phyloP scores from a whole-genome alignment of 2,113 vertebrate species.

The Mystacornis crossleyi region DNA sequence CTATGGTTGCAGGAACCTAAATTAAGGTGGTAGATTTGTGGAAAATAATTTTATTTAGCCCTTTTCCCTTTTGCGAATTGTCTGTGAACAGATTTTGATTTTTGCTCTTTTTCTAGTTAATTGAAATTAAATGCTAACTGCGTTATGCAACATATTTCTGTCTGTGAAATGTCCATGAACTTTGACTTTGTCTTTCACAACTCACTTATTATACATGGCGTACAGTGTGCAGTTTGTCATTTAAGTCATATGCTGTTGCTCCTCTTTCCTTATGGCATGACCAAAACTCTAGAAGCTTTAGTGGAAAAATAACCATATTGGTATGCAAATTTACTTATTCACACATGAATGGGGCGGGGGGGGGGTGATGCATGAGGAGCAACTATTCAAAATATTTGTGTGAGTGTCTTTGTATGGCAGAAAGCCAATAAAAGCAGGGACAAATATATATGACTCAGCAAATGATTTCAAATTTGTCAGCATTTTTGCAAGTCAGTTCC shows the following conservation, averaged over 20 bases:
- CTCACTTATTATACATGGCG: slow-evolving; percentile 63
- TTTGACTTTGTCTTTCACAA: slow-evolving; percentile 70
- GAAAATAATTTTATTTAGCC: slow-evolving; percentile 8
- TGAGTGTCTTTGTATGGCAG: slow-evolving; percentile 52
- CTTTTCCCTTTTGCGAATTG: slow-evolving; percentile 50
- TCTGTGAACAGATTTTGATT: slow-evolving; percentile 68
- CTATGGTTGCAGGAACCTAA: background rate
- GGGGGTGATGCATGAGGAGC: slow-evolving; percentile 22
- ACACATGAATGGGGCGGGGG: slow-evolving; percentile 42
- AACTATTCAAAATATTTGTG: slow-evolving; percentile 67
- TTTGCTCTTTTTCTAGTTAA: slow-evolving; percentile 69
- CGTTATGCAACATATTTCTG: slow-evolving; percentile 67
- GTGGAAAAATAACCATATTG: slow-evolving; percentile 70
- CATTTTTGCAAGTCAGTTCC: slow-evolving; percentile 13
- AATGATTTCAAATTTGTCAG: slow-evolving; percentile 54
- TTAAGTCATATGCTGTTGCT: slow-evolving; percentile 72
- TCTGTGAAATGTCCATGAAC: slow-evolving; percentile 65
- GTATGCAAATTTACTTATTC: slow-evolving; percentile 70
- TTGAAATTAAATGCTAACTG: slow-evolving; percentile 64
- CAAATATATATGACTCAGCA: slow-evolving; percentile 64
- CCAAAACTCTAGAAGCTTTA: slow-evolving; percentile 71
- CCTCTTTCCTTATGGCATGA: slow-evolving; percentile 70
- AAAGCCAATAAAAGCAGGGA: slow-evolving; percentile 57
- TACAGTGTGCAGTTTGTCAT: slow-evolving; percentile 66
- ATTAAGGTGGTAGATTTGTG: background rate